Evolutionary conservation across 37 sponge, comb jelly and placozoan genomes (phyloP).

Genomic region (Cliona cf. orientalis): DNA sequence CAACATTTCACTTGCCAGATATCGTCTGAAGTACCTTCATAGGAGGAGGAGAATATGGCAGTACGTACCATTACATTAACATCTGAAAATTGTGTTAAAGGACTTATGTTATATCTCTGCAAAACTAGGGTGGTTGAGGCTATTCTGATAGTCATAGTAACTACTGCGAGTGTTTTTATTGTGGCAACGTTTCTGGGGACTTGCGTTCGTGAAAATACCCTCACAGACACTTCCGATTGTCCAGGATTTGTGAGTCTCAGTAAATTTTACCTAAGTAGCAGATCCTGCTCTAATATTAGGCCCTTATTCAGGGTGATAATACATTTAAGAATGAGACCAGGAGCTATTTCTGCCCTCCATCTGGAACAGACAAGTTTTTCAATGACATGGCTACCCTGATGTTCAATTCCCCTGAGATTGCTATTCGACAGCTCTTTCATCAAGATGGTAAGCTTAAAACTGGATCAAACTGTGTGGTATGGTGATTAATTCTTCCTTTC

Average conservation of each 20-base stretch:
- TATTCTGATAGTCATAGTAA: conserved; percentile 70
- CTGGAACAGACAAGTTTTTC: conserved; percentile 29
- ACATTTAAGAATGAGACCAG: conserved; percentile 48
- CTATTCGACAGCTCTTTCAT: conserved; percentile 94
- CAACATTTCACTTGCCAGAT: conserved; percentile 82
- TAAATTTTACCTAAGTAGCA: no score
- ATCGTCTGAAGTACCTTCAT: conserved; percentile 81
- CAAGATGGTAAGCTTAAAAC: conserved; percentile 51
- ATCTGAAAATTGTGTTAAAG: no score
- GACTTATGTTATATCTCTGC: no score
- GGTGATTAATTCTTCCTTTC: not conserved
- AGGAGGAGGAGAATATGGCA: conserved; percentile 35
- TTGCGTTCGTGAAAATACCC: conserved; percentile 51
- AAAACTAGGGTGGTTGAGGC: conserved; percentile 64
- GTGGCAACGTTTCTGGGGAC: conserved; percentile 66
- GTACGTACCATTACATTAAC: conserved; percentile 8
- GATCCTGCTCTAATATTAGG: no score
- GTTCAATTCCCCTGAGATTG: conserved; percentile 79
- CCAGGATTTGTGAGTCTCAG: no score
- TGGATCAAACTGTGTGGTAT: no score
- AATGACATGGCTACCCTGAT: conserved; percentile 90
- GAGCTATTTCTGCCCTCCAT: conserved; percentile 57
- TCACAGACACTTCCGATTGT: no score
- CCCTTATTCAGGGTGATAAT: not conserved
- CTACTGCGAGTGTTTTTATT: conserved; percentile 56